phyloP scores from a whole-genome alignment of 2,797 vertebrate species.

The Eospalax fontanierii region DNA sequence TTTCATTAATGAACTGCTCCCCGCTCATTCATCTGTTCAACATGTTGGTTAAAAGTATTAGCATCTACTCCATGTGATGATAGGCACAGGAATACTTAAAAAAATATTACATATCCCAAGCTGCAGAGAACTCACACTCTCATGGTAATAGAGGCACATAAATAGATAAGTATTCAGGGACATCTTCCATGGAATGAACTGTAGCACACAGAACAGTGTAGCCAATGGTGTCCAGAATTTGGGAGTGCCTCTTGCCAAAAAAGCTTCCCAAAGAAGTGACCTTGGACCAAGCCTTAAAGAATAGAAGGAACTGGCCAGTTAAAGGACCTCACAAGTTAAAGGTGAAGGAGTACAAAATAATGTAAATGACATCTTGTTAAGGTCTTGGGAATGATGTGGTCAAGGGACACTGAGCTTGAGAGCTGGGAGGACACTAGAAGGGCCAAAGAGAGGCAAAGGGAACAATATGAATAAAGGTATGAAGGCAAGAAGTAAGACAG shows the following conservation, averaged over 20 bases:
- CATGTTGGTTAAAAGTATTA: background rate
- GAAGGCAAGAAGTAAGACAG: background rate
- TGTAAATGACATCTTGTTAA: background rate
- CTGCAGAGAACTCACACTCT: constrained; percentile 19
- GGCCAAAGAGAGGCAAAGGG: background rate
- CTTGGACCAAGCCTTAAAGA: background rate
- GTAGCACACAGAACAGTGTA: background rate
- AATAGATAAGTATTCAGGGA: background rate
- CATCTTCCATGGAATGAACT: background rate
- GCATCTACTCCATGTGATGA: background rate
- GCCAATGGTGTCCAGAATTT: background rate
- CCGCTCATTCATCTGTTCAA: constrained; percentile 36
- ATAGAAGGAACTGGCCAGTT: background rate
- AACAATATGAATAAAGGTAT: background rate
- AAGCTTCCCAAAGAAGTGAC: background rate
- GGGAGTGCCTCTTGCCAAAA: background rate
- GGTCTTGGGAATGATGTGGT: background rate
- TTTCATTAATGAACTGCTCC: constrained; percentile 28
- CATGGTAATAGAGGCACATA: background rate
- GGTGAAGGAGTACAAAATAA: too few relatives aligned
- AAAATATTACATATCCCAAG: background rate
- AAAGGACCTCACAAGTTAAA: background rate
- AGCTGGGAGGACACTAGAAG: background rate
- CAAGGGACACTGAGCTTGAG: background rate
- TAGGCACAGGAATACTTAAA: background rate